Conservation (phyloP, 1,140 invertebrate genomes). For the Triops cancriformis region DNA sequence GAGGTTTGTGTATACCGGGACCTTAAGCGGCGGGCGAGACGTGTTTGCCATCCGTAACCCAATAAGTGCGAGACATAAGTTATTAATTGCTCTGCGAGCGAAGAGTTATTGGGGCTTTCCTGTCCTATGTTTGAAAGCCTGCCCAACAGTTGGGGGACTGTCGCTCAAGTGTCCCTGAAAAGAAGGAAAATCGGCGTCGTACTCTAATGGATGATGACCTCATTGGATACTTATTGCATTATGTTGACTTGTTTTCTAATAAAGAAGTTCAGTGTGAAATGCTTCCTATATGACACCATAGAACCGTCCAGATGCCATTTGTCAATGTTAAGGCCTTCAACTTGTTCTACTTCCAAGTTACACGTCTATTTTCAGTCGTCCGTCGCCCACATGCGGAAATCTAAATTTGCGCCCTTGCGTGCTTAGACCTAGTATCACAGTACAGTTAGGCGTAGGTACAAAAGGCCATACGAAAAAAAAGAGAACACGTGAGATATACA, state of each 20-base stretch:
- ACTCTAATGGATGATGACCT: not conserved
- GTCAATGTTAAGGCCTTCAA: too few relatives aligned
- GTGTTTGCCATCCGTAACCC: not conserved
- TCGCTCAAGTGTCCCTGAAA: not conserved
- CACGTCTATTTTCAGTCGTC: too few relatives aligned
- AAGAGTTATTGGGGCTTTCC: not conserved
- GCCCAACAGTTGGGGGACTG: not conserved
- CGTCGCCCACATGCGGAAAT: not conserved
- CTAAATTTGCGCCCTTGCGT: not conserved
- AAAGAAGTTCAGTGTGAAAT: not conserved
- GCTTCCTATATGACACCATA: not conserved
- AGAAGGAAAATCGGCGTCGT: not conserved
- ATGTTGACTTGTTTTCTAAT: not conserved
- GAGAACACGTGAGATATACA: not conserved
- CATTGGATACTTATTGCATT: not conserved
- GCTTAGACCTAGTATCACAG: not conserved
- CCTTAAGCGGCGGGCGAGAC: too few relatives aligned
- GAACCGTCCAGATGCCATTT: too few relatives aligned
- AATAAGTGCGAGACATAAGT: not conserved
- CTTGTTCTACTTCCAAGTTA: too few relatives aligned
- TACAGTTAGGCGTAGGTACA: not conserved
- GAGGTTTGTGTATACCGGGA: too few relatives aligned
- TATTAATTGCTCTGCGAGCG: not conserved
- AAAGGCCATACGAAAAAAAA: not conserved
- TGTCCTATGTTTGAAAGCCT: not conserved